Conservation (phyloP, 2,113 vertebrate species). For the Anser cygnoides region DNA sequence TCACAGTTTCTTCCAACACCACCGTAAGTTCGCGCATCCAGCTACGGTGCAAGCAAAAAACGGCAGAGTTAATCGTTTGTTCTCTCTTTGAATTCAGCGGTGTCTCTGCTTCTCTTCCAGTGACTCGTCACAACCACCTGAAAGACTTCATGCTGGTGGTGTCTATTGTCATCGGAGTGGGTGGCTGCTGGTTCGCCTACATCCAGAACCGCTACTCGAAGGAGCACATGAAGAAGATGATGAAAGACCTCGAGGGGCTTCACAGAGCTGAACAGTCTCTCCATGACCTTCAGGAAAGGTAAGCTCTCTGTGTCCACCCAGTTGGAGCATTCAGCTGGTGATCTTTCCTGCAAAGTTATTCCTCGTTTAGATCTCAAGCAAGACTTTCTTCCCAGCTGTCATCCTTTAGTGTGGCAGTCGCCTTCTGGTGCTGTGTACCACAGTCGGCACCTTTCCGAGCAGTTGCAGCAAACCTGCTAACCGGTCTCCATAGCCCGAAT, state of each 20-base stretch:
- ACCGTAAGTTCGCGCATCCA: rapidly evolving
- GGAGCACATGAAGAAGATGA: slow-evolving; percentile 99
- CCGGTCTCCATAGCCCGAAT: rapidly evolving
- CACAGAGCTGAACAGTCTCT: slow-evolving; percentile 96
- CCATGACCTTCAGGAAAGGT: slow-evolving; percentile 96
- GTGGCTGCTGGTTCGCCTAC: slow-evolving; percentile 98
- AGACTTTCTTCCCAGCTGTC: rapidly evolving
- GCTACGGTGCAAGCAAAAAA: rapidly evolving
- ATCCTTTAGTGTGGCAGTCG: not conserved
- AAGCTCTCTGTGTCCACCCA: not conserved
- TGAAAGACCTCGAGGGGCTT: slow-evolving; percentile 96
- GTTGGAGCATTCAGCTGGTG: rapidly evolving
- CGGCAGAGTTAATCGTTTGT: rapidly evolving
- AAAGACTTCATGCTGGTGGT: slow-evolving; percentile 99
- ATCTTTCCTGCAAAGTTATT: not conserved
- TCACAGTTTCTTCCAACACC: rapidly evolving
- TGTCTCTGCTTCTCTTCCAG: slow-evolving; percentile 63
- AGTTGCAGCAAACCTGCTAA: not conserved
- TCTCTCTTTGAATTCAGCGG: rapidly evolving
- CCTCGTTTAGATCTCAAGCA: rapidly evolving
- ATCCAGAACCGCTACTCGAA: slow-evolving; percentile 98
- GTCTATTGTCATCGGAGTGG: slow-evolving; percentile 97
- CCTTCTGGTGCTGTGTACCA: not conserved
- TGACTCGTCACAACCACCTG: slow-evolving; percentile 94
- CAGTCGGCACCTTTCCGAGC: not conserved